Evolutionary conservation across 2,888 invertebrate genomes (phyloP).

Genomic region (Stegophylla sp.): DNA sequence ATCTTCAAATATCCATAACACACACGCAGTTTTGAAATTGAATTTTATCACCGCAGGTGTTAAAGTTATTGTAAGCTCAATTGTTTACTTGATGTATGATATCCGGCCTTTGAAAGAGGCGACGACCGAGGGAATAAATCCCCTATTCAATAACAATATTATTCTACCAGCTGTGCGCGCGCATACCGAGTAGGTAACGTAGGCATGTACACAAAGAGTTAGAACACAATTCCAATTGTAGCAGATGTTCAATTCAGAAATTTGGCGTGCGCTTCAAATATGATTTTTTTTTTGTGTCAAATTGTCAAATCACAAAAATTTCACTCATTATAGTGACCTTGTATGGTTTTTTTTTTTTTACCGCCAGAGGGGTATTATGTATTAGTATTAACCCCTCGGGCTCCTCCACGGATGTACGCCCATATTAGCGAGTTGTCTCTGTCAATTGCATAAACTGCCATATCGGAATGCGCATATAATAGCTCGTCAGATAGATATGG

Average conservation of each 20-base stretch:
- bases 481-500: slow-evolving; percentile 46
- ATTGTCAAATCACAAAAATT: slow-evolving; percentile 34
- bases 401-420: slow-evolving; percentile 20
- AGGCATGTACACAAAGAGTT: slow-evolving; percentile 24
- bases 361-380: neutral
- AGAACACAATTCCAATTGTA: slow-evolving; percentile 21
- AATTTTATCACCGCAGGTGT: slow-evolving; percentile 47
- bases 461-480: slow-evolving; percentile 48
- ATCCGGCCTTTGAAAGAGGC: slow-evolving; percentile 49
- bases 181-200: neutral
- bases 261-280: slow-evolving; percentile 35
- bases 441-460: slow-evolving; percentile 52
- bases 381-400: neutral
- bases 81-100: slow-evolving; percentile 50
- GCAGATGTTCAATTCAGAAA: slow-evolving; percentile 48
- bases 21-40: neutral
- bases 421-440: slow-evolving; percentile 50
- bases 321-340: neutral
- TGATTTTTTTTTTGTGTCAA: slow-evolving; percentile 29
- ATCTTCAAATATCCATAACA: neutral
- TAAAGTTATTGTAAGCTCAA: slow-evolving; percentile 39
- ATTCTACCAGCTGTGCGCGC: slow-evolving; percentile 37
- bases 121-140: slow-evolving; percentile 18
- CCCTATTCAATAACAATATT: slow-evolving; percentile 23
- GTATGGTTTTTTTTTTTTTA: slow-evolving; percentile 7